Base-by-base conservation (phyloP, 2,797 vertebrate genomes). In the Glossophaga mutica region DNA sequence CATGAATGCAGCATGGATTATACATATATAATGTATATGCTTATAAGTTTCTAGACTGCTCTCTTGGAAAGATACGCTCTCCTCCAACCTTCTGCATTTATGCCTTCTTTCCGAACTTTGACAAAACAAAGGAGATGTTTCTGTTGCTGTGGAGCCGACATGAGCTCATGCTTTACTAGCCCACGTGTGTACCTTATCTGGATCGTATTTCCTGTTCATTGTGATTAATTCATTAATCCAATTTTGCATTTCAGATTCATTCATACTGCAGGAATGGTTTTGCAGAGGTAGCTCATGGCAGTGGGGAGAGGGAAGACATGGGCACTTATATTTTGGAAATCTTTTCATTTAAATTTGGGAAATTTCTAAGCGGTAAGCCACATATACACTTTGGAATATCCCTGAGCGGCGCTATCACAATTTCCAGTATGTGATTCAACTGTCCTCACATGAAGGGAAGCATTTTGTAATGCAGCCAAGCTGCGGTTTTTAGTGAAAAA, bases 371-470 rank as follows among this genome's bases (percentile, higher is more conserved):
- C 96, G 97, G 98, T 97, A 74, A 98, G 96, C 98, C 98, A 93
- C 97, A 97, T 95, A 91, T 95, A 95, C 50, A 46, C 94, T 97
- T 94, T 98, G 97, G 97, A 98, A 97, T 93, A 98, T 97, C 98
- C 92, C 78, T 91, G 57, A 97, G 50, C 59, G 89, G 37, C 95
- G 88, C 96, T 98, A 97, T 98, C 98, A 98, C 90, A 96, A 0
- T 98, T 98, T 98, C 98, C 98, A 98, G 94, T 91, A 95, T 97
- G 65, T 98, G 97, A 98, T 97, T 98, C 96, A 96, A 52, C 96
- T 97, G 94, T 97, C 87, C 95, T 65, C 97, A 52, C 90, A 65
- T 90, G 96, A 94, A 97, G 89, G 59, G 90, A 97, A 90, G 94
- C 92, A 94, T 97, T 97, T 96, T 98, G 97, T 92, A 97, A 93